Conservation (phyloP, 2,888 invertebrate species). For the Rhopalosiphum nymphaeae region DNA sequence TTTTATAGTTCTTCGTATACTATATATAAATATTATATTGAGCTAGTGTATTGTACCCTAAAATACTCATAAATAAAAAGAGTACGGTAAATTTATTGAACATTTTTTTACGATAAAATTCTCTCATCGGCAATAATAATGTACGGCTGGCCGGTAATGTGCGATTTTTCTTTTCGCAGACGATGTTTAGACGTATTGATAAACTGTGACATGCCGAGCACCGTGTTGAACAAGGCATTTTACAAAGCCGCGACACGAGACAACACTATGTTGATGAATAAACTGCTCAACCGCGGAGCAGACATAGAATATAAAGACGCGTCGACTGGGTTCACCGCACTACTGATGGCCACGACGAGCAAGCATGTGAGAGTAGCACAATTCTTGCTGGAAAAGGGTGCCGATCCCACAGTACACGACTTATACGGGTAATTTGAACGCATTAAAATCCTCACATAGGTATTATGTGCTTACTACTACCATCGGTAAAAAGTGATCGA, state of each 20-base stretch:
- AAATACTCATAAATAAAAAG: no score
- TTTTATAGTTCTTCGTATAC: no score
- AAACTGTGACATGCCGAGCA: background rate
- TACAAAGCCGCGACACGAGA: background rate
- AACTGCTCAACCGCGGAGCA: slow-evolving; percentile 45
- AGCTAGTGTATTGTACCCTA: no score
- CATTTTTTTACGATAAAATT: no score
- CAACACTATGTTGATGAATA: slow-evolving; percentile 45
- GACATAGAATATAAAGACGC: slow-evolving; percentile 10
- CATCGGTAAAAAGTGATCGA: no score
- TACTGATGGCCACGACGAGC: background rate
- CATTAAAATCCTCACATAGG: background rate
- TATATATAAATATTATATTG: no score
- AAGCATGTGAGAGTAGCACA: background rate
- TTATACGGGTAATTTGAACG: background rate
- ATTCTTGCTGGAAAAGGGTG: slow-evolving; percentile 45
- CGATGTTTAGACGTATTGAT: slow-evolving; percentile 32
- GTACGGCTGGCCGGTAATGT: background rate
- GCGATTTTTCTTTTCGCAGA: background rate
- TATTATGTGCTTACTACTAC: no score
- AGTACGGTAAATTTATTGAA: no score
- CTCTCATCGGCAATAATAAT: background rate
- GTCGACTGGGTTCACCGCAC: background rate
- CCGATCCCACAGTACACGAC: background rate
- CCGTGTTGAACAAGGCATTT: slow-evolving; percentile 19